A percentile compares a stretch with the other conserved stretches of the same genome.
phyloP scores from a whole-genome alignment of 1,140 invertebrate species.

The Brachionus rotundiformis region DNA sequence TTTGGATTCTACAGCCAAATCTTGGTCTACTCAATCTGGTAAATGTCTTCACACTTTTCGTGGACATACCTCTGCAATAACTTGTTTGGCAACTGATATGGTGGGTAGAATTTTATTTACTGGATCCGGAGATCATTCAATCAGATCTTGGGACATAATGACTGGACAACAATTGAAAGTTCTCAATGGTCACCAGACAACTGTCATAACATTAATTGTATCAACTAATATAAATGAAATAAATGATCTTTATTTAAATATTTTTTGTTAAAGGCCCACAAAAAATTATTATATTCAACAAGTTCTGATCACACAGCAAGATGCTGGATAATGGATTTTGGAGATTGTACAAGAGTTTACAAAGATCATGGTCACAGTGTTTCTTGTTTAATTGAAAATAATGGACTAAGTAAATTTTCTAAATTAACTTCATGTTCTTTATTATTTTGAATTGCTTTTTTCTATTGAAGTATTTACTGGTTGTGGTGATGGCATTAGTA shows the following conservation, averaged over 20 bases:
- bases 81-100: conserved; percentile 65
- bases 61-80: conserved; percentile 65
- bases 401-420: conserved; percentile 65
- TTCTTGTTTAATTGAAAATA: conserved; percentile 64
- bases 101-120: conserved; percentile 64
- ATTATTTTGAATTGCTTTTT: not conserved
- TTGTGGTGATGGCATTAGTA: conserved; percentile 62
- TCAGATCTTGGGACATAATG: conserved; percentile 66
- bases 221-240: not conserved
- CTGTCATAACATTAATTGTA: conserved; percentile 65
- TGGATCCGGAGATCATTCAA: conserved; percentile 65
- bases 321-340: conserved; percentile 68
- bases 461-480: conserved; percentile 65
- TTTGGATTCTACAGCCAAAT: conserved; percentile 65
- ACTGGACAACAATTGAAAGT: conserved; percentile 62
- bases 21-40: conserved; percentile 66
- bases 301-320: conserved; percentile 66
- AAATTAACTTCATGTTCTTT: not conserved
- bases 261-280: conserved; percentile 57
- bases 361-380: conserved; percentile 66
- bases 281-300: conserved; percentile 67
- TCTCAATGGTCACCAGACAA: conserved; percentile 66
- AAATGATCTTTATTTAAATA: not conserved
- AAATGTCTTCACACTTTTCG: conserved; percentile 64
- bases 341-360: conserved; percentile 67